Base-by-base conservation (phyloP, 2,797 vertebrate genomes). In the Sebastes paucispinis region DNA sequence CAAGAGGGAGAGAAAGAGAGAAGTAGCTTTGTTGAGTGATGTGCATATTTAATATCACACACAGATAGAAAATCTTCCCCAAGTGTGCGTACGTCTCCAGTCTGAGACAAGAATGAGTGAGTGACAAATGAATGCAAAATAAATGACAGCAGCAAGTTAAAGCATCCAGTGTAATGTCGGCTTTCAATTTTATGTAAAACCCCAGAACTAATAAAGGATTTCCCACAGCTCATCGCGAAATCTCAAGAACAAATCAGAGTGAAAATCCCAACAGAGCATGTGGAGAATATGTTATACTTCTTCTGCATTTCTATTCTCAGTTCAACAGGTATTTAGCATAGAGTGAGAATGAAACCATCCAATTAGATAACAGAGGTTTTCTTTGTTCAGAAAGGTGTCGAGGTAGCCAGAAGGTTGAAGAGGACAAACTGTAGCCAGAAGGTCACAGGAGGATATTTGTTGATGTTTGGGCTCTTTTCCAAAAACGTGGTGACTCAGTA, bases 11-110 rank as follows among this genome's bases (percentile, higher is more conserved):
- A 34, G 63, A 62, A 20, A 52, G 64, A 79, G 43, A 54, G 68
- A 57, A 54, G 68, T 9, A 65, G 78, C 64, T 83, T 73, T 80
- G 70, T 82, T 31, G 79, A 79, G 73, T 16, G 75, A 87, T 79
- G 86, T 88, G 86, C 87, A 88, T 89, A 87, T 90, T 92, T 91
- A 92, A 91, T 91, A 89, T 88, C 81, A 86, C 79, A 92, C 78
- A 83, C 83, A 87, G 87, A 91, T 88, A 86, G 83, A 78, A 84
- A 88, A 90, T 92, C 87, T 88, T 82, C 90, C 87, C 85, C 64
- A 68, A 86, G 90, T 79, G 88, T 80, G 91, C 79, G 36, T 77
- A 75, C 63, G n/a, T 87, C 77, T 75, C 59, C 81, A 83, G 69
- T 73, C 73, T 75, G 83, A 86, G 67, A 82, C 70, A 50, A 82